These are phyloP conservation scores for Byasa hedistus DNA, from an alignment of 2,888 invertebrate genomes.

Conservation along the genomic window DNA sequence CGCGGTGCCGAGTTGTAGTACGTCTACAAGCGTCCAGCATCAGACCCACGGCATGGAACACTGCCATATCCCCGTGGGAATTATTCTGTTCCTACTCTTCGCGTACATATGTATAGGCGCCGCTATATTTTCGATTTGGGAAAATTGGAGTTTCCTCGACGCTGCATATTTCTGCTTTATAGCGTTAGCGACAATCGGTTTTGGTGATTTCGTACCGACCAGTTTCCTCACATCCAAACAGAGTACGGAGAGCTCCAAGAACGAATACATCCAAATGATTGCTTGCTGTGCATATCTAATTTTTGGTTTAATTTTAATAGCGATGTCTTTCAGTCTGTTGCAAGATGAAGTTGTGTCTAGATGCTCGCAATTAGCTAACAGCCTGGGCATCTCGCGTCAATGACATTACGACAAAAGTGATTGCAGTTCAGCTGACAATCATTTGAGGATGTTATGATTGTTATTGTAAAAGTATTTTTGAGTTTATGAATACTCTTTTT, in stretches of 20 bases:
- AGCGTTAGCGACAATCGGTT: slow-evolving; percentile 90
- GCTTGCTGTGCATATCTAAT: slow-evolving; percentile 90
- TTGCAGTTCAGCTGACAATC: slow-evolving; percentile 71
- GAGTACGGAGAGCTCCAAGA: slow-evolving; percentile 63
- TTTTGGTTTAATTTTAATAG: slow-evolving; percentile 88
- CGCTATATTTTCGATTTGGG: slow-evolving; percentile 88
- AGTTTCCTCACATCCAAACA: slow-evolving; percentile 73
- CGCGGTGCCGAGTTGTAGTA: slow-evolving; percentile 63
- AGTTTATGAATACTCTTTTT: not conserved
- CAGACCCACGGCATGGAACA: slow-evolving; percentile 60
- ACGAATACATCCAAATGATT: slow-evolving; percentile 85
- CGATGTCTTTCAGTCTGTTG: slow-evolving; percentile 91
- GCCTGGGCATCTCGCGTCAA: slow-evolving; percentile 83
- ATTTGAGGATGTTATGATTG: slow-evolving; percentile 76
- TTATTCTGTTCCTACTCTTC: slow-evolving; percentile 84
- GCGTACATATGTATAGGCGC: slow-evolving; percentile 89
- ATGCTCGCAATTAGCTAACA: slow-evolving; percentile 85
- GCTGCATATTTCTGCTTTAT: slow-evolving; percentile 92
- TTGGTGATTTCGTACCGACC: slow-evolving; percentile 87
- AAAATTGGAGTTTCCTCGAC: slow-evolving; percentile 89
- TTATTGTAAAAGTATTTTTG: slow-evolving; percentile 51
- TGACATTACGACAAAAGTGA: slow-evolving; percentile 78
- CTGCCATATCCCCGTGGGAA: slow-evolving; percentile 68
- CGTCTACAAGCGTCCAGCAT: slow-evolving; percentile 60
- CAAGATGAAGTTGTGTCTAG: slow-evolving; percentile 89